phyloP scores from a whole-genome alignment of 2,888 invertebrate species.

The Apoderus coryli region DNA sequence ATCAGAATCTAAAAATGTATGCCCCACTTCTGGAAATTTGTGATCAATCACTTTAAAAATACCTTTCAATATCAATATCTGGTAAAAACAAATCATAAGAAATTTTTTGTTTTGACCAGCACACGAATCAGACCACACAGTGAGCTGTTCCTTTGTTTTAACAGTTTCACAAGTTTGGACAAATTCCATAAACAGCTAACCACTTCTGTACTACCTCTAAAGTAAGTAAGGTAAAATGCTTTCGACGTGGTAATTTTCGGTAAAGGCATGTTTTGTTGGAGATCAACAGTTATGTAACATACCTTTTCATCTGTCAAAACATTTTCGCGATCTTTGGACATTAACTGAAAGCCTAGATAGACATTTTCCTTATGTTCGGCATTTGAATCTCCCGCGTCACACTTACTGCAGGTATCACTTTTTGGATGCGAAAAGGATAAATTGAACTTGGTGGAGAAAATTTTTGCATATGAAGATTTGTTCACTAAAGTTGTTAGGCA shows the following conservation, averaged over 20 bases:
- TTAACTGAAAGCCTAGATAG: slow-evolving; percentile 8
- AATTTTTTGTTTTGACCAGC: slow-evolving; percentile 23
- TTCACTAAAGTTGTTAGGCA: background rate
- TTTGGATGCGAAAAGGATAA: background rate
- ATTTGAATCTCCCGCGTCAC: background rate
- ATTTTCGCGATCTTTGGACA: slow-evolving; percentile 8
- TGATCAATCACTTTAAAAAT: slow-evolving; percentile 22
- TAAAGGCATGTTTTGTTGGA: slow-evolving; percentile 18
- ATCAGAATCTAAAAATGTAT: slow-evolving; percentile 25
- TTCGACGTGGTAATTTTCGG: slow-evolving; percentile 16
- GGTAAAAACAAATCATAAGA: slow-evolving; percentile 19
- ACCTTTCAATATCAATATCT: slow-evolving; percentile 20
- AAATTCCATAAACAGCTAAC: slow-evolving; percentile 5
- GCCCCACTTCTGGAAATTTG: slow-evolving; percentile 25
- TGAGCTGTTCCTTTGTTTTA: slow-evolving; percentile 12
- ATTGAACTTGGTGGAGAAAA: background rate
- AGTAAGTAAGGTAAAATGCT: slow-evolving; percentile 15
- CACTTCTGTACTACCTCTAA: slow-evolving; percentile 7
- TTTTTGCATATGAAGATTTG: background rate
- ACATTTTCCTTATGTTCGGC: slow-evolving; percentile 10
- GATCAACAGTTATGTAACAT: slow-evolving; percentile 16
- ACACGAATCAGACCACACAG: slow-evolving; percentile 20
- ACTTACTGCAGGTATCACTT: slow-evolving; percentile 4
- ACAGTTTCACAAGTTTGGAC: slow-evolving; percentile 11
- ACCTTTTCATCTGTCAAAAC: slow-evolving; percentile 2